phyloP scores from a whole-genome alignment of 2,797 vertebrate genomes.

The Sylvia borin region DNA sequence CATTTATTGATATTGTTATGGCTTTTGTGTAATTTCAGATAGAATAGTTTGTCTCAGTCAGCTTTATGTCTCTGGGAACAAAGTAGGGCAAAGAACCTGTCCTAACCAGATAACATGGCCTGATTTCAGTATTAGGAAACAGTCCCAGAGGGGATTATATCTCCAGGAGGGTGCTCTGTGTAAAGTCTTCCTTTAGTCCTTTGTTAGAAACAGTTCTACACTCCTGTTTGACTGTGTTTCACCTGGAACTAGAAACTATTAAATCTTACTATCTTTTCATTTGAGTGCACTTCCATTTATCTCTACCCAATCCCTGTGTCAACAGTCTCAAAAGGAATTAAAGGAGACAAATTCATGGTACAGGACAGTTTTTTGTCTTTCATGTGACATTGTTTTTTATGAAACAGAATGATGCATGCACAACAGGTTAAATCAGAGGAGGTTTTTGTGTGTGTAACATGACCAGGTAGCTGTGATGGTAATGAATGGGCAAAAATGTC shows the following conservation, averaged over 20 bases:
- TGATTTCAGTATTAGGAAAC: neutral
- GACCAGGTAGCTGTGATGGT: neutral
- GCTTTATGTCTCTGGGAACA: neutral
- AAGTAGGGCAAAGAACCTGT: neutral
- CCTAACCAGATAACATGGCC: neutral
- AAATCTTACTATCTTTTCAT: neutral
- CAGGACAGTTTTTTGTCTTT: neutral
- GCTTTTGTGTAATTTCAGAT: neutral
- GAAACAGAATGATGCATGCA: neutral
- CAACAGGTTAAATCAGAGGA: neutral
- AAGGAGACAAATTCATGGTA: neutral
- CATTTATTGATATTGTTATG: neutral
- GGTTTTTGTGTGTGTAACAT: neutral
- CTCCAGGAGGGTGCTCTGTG: neutral
- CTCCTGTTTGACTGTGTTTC: neutral
- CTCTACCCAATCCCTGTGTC: neutral
- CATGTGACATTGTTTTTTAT: neutral
- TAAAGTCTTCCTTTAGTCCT: neutral
- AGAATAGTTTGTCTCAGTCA: neutral
- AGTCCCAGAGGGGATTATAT: neutral
- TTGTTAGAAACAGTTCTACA: neutral
- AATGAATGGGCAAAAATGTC: neutral
- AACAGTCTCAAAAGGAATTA: neutral
- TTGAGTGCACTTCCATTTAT: neutral
- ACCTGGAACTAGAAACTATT: neutral